phyloP scores from a whole-genome alignment of 2,797 vertebrate genomes.

The Atherinosoma microstoma region DNA sequence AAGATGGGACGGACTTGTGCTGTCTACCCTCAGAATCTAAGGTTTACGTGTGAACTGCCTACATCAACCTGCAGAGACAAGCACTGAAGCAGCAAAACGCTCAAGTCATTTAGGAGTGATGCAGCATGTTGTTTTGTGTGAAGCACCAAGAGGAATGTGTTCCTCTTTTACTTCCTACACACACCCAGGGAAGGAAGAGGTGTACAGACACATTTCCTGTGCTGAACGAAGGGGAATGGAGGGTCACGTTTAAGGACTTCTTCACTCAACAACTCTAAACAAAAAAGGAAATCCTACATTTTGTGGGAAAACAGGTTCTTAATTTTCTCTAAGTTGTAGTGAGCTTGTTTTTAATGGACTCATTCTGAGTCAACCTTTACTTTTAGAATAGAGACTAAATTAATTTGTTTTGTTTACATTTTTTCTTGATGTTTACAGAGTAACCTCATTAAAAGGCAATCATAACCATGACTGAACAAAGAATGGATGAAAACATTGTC shows the following conservation, averaged over 20 bases:
- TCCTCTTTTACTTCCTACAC: conserved; percentile 68
- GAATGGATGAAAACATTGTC: background rate
- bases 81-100: background rate
- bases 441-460: background rate
- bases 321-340: background rate
- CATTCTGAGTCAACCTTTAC: background rate
- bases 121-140: conserved; percentile 36
- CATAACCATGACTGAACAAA: background rate
- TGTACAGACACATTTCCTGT: conserved; percentile 75
- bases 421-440: background rate
- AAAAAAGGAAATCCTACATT: conserved; percentile 18
- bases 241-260: conserved; percentile 53
- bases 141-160: conserved; percentile 51
- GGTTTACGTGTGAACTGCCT: background rate
- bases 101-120: background rate
- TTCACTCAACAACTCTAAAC: conserved; percentile 29
- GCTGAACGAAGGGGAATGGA: conserved; percentile 15
- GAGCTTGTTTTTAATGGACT: background rate
- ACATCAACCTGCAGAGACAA: background rate
- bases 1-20: background rate
- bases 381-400: background rate
- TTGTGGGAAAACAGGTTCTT: conserved; percentile 17
- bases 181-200: conserved; percentile 82
- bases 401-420: background rate
- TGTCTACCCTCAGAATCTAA: background rate